Conservation (phyloP, 2,797 vertebrate genomes). For the Hypotaenidia philippensis region DNA sequence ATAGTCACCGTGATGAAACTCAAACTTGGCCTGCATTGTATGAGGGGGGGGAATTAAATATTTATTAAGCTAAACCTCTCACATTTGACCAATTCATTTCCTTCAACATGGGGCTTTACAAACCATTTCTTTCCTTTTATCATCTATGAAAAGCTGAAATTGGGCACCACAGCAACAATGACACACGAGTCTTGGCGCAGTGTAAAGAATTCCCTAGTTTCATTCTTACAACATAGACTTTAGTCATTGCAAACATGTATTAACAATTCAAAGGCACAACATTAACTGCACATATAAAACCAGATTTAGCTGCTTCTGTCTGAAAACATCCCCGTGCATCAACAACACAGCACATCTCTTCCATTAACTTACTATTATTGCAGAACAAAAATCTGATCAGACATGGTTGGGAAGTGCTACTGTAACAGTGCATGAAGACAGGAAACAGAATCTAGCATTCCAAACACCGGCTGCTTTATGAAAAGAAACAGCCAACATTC, state of each 20-base stretch:
- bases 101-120: not conserved
- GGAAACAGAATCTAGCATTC: not conserved
- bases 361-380: not conserved
- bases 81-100: not conserved
- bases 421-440: not conserved
- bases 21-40: slow-evolving; percentile 93
- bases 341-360: not conserved
- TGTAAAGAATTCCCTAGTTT: not conserved
- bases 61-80: not conserved
- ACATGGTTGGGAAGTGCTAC: not conserved
- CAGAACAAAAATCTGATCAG: not conserved
- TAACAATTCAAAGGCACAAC: not conserved
- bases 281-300: not conserved
- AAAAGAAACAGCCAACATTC: not conserved
- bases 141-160: not conserved
- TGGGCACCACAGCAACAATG: accelerated
- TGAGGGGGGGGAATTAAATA: not conserved
- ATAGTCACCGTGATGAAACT: slow-evolving; percentile 99
- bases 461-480: not conserved
- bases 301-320: not conserved
- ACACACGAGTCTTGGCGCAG: not conserved
- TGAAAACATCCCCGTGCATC: not conserved
- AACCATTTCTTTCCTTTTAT: not conserved
- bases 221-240: not conserved
- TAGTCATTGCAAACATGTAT: not conserved